Base-by-base conservation (phyloP, 2,797 vertebrate species). In the Percopsis omiscomaycus region DNA sequence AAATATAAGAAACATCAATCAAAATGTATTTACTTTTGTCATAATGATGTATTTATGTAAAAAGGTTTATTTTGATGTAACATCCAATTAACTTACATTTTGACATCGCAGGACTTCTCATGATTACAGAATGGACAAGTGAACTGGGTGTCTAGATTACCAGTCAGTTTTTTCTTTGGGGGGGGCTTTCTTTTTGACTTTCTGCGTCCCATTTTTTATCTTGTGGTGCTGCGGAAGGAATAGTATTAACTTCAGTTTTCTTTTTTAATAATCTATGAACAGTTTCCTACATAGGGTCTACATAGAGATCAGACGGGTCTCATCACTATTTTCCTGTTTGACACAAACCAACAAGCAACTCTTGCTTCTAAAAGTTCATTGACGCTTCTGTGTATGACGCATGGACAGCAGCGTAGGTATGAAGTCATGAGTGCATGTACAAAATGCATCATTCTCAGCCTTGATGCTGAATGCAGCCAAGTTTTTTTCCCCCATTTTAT, bases 121-220 rank as follows among this genome's bases (percentile, higher is more conserved):
- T 98, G 95, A 82, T 98, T 98, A 80, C 96, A 98, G 89, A 98
- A 98, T 0, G 96, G 96, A 71, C 96, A 98, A 16, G 96, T 97
- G 59, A 98, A 98, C 88, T 96, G 96, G 2, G 93, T 93, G 56
- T 96, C 95, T 79, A 97, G 81, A 30, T 95, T 95, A 13, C 95
- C 95, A 0, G 95, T 96, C 94, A 97, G 88, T 82, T 96, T 97
- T 85, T 97, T 97, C 86, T 96, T 98, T 0, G 95, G 92, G 1
- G 95, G 94, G 0, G 95, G 95, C 89, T 98, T 97, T 80, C 96
- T 88, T 84, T 98, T 98, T 0, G 95, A 96, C 78, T 97, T 98
- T 45, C 95, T 92, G 74, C 95, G 95, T 2, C 95, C 96, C 96
- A 97, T 97, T 45, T 65, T 3, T 42, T 3, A 37, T 37, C 22